Conservation (phyloP, 2,888 invertebrate genomes). For the Itoplectis maculator region DNA sequence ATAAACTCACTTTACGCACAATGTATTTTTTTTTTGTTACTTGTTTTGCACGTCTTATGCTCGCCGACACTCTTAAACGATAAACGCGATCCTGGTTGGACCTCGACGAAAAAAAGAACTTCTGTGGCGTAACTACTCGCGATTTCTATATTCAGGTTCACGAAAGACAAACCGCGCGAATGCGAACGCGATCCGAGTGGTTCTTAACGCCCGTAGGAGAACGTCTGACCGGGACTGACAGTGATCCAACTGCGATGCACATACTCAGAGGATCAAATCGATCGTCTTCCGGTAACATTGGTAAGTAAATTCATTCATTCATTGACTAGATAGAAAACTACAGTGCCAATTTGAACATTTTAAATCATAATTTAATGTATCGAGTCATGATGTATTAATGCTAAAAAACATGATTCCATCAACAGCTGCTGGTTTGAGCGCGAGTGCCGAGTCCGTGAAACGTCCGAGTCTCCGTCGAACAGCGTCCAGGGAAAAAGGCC, state of each 20-base stretch:
- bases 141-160: slow-evolving; percentile 89
- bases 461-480: slow-evolving; percentile 83
- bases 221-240: slow-evolving; percentile 84
- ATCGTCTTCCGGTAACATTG: slow-evolving; percentile 87
- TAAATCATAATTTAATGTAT: too few relatives aligned
- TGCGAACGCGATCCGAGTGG: slow-evolving; percentile 99
- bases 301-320: slow-evolving; percentile 78
- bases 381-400: too few relatives aligned
- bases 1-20: slow-evolving; percentile 56
- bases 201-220: slow-evolving; percentile 92
- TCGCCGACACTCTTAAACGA: background rate
- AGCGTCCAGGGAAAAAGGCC: slow-evolving; percentile 85
- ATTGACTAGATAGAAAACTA: too few relatives aligned
- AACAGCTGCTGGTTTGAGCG: slow-evolving; percentile 79
- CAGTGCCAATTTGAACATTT: too few relatives aligned
- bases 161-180: slow-evolving; percentile 97
- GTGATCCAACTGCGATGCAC: slow-evolving; percentile 84
- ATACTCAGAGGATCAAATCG: slow-evolving; percentile 85
- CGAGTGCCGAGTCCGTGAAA: slow-evolving; percentile 83
- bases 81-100: background rate
- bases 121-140: slow-evolving; percentile 8
- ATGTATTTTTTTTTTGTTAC: slow-evolving; percentile 45
- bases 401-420: too few relatives aligned
- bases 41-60: slow-evolving; percentile 2
- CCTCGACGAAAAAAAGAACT: background rate